These are phyloP conservation scores for Leptopilina myrica DNA, from an alignment of 2,888 invertebrate species.

Conservation along the genomic window DNA sequence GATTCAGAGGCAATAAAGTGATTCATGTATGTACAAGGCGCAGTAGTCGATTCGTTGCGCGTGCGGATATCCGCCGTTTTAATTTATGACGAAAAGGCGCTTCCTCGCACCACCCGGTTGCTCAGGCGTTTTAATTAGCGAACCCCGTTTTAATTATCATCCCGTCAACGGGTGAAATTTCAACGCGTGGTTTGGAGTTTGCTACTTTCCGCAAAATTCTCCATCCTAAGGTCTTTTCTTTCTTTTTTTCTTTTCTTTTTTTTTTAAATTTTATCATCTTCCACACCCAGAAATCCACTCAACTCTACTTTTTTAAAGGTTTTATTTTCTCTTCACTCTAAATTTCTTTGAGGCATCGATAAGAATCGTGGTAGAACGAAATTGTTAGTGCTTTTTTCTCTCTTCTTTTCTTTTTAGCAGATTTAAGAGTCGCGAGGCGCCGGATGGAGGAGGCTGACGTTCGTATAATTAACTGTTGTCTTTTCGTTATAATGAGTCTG, in stretches of 20 bases:
- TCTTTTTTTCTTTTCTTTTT: not conserved
- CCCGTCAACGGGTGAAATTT: slow-evolving; percentile 32
- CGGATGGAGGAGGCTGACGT: slow-evolving; percentile 9
- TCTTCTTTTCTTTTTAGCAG: not conserved
- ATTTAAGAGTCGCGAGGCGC: slow-evolving; percentile 31
- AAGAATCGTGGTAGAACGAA: slow-evolving; percentile 22
- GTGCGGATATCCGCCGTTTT: slow-evolving; percentile 54
- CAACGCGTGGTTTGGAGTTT: slow-evolving; percentile 17
- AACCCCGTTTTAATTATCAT: slow-evolving; percentile 32
- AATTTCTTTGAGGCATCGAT: not conserved
- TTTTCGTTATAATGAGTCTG: slow-evolving; percentile 19
- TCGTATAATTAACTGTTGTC: slow-evolving; percentile 35
- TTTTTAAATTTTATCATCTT: not conserved
- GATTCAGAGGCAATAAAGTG: slow-evolving; percentile 36
- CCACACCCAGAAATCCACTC: not conserved
- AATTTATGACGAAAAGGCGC: slow-evolving; percentile 60
- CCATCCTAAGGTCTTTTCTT: not conserved
- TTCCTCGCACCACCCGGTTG: slow-evolving; percentile 17
- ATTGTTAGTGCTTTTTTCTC: slow-evolving; percentile 20
- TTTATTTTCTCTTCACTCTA: not conserved
- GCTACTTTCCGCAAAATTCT: slow-evolving; percentile 21
- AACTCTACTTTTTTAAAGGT: not conserved
- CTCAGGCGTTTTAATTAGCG: slow-evolving; percentile 40
- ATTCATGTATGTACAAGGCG: slow-evolving; percentile 37
- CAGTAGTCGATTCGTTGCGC: slow-evolving; percentile 35